A percentile compares a stretch with the other conserved stretches of the same genome.
phyloP scores from a whole-genome alignment of 2,113 vertebrate genomes.

The Ceyx melanurus region DNA sequence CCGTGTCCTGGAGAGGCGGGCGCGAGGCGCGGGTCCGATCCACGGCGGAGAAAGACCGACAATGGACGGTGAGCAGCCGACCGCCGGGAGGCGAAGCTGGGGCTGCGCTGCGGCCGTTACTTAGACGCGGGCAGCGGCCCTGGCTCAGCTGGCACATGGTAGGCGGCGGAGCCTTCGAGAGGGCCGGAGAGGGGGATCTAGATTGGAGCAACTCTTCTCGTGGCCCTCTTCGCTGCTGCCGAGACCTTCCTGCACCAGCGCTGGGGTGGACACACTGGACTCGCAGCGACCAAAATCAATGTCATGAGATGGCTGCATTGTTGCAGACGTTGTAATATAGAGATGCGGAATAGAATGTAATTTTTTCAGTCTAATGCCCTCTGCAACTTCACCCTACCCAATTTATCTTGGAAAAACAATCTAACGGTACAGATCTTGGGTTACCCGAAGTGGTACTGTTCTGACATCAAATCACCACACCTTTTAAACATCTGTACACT shows the following conservation, averaged over 20 bases:
- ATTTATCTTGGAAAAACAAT: background rate
- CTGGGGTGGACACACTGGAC: no score
- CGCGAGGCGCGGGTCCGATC: no score
- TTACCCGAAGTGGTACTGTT: background rate
- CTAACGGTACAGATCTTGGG: fast-evolving
- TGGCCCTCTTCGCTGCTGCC: background rate
- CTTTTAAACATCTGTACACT: background rate
- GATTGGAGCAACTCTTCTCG: no score
- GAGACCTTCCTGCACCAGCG: no score
- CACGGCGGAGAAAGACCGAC: background rate
- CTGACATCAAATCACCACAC: background rate
- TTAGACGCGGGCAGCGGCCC: background rate
- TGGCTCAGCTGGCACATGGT: constrained; percentile 13
- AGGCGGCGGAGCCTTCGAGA: background rate
- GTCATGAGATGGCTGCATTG: background rate
- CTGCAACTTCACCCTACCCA: background rate
- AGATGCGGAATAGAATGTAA: background rate
- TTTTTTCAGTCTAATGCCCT: background rate
- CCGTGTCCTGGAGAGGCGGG: background rate
- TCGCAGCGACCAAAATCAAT: background rate
- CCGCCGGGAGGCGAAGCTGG: background rate
- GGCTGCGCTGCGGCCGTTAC: background rate
- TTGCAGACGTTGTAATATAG: background rate
- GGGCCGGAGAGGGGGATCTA: background rate
- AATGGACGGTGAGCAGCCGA: background rate